These are phyloP conservation scores for Bagarius yarrelli DNA, from an alignment of 2,113 vertebrate genomes.

Conservation along the genomic window DNA sequence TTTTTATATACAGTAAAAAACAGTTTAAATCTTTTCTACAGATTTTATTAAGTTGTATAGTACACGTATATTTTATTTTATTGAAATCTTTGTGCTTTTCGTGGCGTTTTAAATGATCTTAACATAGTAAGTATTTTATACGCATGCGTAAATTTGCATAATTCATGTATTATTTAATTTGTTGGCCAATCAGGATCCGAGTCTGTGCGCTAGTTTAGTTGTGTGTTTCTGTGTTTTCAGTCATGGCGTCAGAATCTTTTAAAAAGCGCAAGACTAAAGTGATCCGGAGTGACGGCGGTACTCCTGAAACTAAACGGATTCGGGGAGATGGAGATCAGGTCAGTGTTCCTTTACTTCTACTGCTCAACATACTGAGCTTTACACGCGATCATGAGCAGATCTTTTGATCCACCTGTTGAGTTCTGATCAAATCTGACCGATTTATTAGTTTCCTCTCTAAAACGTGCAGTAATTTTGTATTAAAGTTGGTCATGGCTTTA, in stretches of 20 bases:
- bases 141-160: neutral
- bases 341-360: neutral
- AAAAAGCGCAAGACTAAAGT: conserved; percentile 96
- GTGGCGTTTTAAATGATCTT: neutral
- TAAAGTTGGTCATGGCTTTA: too few relatives aligned
- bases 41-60: too few relatives aligned
- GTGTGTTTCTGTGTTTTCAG: neutral
- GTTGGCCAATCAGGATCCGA: neutral
- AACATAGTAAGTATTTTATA: too few relatives aligned
- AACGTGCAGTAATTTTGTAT: too few relatives aligned
- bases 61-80: neutral
- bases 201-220: neutral
- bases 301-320: conserved; percentile 80
- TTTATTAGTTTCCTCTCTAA: too few relatives aligned
- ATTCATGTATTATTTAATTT: neutral
- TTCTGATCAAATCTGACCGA: too few relatives aligned
- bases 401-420: neutral
- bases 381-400: neutral
- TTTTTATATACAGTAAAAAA: neutral
- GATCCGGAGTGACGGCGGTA: conserved; percentile 81
- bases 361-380: too few relatives aligned
- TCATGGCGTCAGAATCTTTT: conserved; percentile 77
- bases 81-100: neutral
- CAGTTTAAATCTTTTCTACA: neutral
- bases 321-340: conserved; percentile 85